Evolutionary conservation across 2,888 invertebrate genomes (phyloP), one percentile per base, ranked within the genome.

Genomic region (Alcis repandata): DNA sequence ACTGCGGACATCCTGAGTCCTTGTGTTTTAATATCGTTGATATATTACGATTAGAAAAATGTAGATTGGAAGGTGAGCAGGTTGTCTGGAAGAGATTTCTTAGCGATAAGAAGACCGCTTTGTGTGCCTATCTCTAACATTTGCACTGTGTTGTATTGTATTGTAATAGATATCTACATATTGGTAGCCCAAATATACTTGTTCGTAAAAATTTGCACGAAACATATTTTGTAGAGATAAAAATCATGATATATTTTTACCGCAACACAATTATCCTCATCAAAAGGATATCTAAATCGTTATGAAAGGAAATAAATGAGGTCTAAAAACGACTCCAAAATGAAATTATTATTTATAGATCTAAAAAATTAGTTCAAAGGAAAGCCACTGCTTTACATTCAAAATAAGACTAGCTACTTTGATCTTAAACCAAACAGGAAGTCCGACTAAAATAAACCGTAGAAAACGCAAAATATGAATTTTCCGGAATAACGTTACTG

Each of bases 401-500:
- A 53, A 54, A 61, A 15, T 40, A 48, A 41, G 41, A 11, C 20
- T 2, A 6, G 27, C 40, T n/a, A 32, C 46, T 48, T 61, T 54
- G 40, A 54, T 48, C 53, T 40, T 48, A 27, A 54, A 46, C n/a
- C 46, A 48, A 60, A 61, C 51, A 52, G 27, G 27, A 46, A 45
- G 22, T 2, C 13, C 11, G 17, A 32, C 27, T 27, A 65, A 54
- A 45, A 60, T 19, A 15, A 54, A 57, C 40, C 41, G 8, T 15
- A 32, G n/a, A 33, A 33, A 8, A 46, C 53, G 62, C 54, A 57
- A 62, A 66, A 64, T 33, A 41, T 52, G 22, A 51, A 45, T 63
- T 43, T 56, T 43, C 53, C 49, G 54, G 59, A 49, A 68, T 58
- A 69, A 59, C 59, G 59, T 62, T 41, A 61, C 64, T 63, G 67